Evolutionary conservation across 2,797 vertebrate species (phyloP).

Genomic region (Sardinella longiceps): DNA sequence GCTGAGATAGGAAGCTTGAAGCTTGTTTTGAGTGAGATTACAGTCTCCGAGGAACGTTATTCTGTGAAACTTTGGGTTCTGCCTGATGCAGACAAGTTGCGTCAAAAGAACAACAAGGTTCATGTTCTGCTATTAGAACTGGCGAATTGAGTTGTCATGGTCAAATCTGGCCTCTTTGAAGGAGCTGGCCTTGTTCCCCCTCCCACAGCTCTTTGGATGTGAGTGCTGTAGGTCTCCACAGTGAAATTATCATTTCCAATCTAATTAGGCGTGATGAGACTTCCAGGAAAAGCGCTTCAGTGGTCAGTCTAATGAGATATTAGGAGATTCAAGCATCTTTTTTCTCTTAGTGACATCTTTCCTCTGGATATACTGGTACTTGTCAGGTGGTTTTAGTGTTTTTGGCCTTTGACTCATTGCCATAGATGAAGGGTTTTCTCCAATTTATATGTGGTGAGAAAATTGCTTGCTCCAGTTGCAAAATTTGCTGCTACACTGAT

Average conservation of each 20-base stretch:
- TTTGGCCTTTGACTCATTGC: constrained; percentile 34
- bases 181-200: constrained; percentile 4
- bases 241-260: constrained; percentile 45
- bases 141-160: not conserved
- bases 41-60: not conserved
- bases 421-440: not conserved
- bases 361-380: not conserved
- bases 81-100: not conserved
- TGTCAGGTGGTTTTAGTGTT: constrained; percentile 30
- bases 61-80: constrained; percentile 8
- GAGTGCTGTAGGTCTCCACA: constrained; percentile 44
- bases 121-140: not conserved
- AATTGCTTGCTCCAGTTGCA: not conserved
- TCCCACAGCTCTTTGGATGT: constrained; percentile 49
- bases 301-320: constrained; percentile 37
- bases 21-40: not conserved
- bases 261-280: constrained; percentile 43
- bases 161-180: constrained; percentile 50
- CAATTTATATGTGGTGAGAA: not conserved
- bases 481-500: not conserved
- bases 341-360: constrained; percentile 20
- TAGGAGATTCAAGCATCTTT: constrained; percentile 36
- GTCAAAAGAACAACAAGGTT: constrained; percentile 15
- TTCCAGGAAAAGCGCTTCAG: constrained; percentile 45
- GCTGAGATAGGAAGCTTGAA: not conserved